Conservation (phyloP, 2,888 invertebrate species). For the Ichneumoninae sp. region DNA sequence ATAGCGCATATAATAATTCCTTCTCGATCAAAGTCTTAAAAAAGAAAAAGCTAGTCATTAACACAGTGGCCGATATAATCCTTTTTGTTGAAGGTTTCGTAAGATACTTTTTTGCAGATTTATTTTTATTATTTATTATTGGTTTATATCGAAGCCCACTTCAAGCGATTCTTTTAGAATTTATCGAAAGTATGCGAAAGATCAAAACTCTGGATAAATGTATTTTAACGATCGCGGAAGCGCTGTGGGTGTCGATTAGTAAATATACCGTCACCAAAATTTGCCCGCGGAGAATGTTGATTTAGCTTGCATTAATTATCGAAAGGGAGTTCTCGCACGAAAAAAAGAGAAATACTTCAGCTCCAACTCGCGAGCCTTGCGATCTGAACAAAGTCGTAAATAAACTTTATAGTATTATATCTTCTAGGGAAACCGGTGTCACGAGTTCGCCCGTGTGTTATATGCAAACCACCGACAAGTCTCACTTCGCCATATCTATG, state of each 20-base stretch:
- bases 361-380: conserved; percentile 17
- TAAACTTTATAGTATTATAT: conserved; percentile 54
- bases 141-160: no score
- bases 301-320: conserved; percentile 48
- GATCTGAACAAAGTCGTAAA: conserved; percentile 34
- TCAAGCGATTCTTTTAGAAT: no score
- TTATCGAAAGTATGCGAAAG: background rate
- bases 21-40: background rate
- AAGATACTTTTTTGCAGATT: background rate
- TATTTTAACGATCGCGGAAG: conserved; percentile 15
- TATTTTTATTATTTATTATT: no score
- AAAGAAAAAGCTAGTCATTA: no score
- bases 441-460: conserved; percentile 20
- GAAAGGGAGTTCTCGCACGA: conserved; percentile 31
- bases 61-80: background rate
- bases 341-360: conserved; percentile 18
- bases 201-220: background rate
- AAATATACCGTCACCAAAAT: conserved; percentile 2
- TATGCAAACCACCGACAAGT: conserved; percentile 20
- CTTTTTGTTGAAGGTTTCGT: background rate
- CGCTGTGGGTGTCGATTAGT: background rate
- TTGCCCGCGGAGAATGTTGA: conserved; percentile 38
- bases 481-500: conserved; percentile 1
- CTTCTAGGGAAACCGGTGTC: conserved; percentile 53
- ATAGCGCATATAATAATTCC: background rate